Percentiles rank a stretch among this genome's conserved stretches.
Evolutionary conservation across 2,888 invertebrate species (phyloP).

Genomic region (Pammene aurita): DNA sequence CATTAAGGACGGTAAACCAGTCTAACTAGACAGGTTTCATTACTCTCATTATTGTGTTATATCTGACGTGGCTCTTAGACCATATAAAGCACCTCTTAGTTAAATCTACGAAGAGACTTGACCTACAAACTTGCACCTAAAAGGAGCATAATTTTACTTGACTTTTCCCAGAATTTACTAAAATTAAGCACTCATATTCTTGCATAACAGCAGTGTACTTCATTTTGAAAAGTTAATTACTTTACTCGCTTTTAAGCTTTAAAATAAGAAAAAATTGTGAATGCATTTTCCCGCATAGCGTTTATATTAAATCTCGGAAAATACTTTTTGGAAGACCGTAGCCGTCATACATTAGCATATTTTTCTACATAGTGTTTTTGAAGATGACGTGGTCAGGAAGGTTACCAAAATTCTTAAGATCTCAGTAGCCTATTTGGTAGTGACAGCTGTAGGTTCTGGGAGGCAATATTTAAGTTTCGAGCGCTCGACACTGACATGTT

Average conservation of each 20-base stretch:
- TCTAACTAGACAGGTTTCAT: too few species aligned
- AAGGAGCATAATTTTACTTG: background rate
- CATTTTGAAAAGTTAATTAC: constrained; percentile 22
- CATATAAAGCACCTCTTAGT: too few species aligned
- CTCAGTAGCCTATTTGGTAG: too few species aligned
- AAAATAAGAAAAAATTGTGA: constrained; percentile 13
- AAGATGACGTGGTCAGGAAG: too few species aligned
- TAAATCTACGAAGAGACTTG: background rate
- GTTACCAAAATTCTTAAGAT: too few species aligned
- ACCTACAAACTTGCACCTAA: background rate
- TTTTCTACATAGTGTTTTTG: background rate
- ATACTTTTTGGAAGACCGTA: background rate
- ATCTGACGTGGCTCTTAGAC: too few species aligned
- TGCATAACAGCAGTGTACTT: constrained; percentile 7
- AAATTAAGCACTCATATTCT: constrained; percentile 16
- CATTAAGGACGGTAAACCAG: too few species aligned
- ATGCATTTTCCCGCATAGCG: constrained; percentile 12
- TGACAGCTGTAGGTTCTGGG: too few species aligned
- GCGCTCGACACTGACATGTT: too few species aligned
- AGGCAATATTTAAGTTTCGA: too few species aligned
- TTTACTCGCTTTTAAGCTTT: constrained; percentile 21
- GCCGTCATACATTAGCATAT: background rate
- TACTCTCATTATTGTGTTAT: too few species aligned
- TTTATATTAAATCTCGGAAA: constrained; percentile 10
- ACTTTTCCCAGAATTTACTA: constrained; percentile 12